These are phyloP conservation scores for Drosophila nasuta DNA, from an alignment of 1,140 invertebrate species.

Conservation along the genomic window DNA sequence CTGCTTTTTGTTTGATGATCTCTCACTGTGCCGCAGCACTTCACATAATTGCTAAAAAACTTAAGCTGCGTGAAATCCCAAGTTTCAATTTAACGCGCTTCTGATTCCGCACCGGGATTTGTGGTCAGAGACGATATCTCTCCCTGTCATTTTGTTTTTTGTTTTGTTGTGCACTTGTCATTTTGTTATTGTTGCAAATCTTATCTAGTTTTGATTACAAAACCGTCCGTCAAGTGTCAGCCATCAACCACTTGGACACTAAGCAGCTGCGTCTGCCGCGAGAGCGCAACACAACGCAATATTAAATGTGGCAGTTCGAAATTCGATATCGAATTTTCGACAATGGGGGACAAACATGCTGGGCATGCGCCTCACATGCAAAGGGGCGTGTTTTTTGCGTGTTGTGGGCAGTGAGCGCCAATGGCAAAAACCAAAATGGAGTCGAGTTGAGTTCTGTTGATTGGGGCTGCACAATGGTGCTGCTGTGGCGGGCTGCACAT, in stretches of 20 bases:
- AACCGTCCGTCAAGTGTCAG: slow-evolving; percentile 52
- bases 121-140: slow-evolving; percentile 21
- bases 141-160: neutral
- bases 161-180: slow-evolving; percentile 56
- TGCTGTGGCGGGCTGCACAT: slow-evolving; percentile 55
- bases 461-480: slow-evolving; percentile 29
- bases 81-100: slow-evolving; percentile 81
- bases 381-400: slow-evolving; percentile 45
- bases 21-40: neutral
- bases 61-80: slow-evolving; percentile 80
- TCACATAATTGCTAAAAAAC: slow-evolving; percentile 79
- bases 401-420: slow-evolving; percentile 48
- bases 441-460: slow-evolving; percentile 20
- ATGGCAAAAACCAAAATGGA: slow-evolving; percentile 81
- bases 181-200: slow-evolving; percentile 44
- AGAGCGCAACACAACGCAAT: neutral
- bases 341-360: neutral
- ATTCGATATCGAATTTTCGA: slow-evolving; percentile 41
- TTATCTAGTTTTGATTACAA: slow-evolving; percentile 73
- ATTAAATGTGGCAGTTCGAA: slow-evolving; percentile 45
- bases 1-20: slow-evolving; percentile 55
- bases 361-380: slow-evolving; percentile 60
- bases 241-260: slow-evolving; percentile 61
- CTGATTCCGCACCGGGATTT: slow-evolving; percentile 52
- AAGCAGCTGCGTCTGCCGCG: slow-evolving; percentile 56